Percentiles rank a stretch among this genome's conserved stretches.
phyloP scores from a whole-genome alignment of 2,113 vertebrate species.

The Ailuropoda melanoleuca region DNA sequence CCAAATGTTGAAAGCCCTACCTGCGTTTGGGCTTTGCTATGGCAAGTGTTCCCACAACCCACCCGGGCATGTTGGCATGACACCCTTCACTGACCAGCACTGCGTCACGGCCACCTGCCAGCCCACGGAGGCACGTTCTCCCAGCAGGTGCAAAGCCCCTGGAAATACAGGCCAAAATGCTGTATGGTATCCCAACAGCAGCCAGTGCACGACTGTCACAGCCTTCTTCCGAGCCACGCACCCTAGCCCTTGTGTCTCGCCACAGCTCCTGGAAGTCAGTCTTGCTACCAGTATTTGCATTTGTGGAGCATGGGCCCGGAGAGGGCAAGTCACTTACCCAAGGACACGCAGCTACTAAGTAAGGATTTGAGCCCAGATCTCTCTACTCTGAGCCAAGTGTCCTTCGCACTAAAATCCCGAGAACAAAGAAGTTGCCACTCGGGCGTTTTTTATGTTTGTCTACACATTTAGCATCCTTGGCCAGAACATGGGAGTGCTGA shows the following conservation, averaged over 20 bases:
- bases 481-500: neutral
- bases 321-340: neutral
- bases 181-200: no score
- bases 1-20: neutral
- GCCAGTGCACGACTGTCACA: fast-evolving
- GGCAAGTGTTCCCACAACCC: neutral
- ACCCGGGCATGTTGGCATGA: neutral
- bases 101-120: neutral
- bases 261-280: no score
- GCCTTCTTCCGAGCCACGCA: neutral
- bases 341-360: neutral
- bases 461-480: neutral
- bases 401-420: neutral
- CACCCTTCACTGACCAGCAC: neutral
- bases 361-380: neutral
- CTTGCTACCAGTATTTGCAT: neutral
- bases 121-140: neutral
- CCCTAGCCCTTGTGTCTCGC: neutral
- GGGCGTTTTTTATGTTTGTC: neutral
- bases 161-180: no score
- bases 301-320: neutral
- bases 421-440: neutral
- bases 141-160: neutral
- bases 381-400: neutral
- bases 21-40: neutral